Evolutionary conservation across 2,113 vertebrate genomes (phyloP).

Genomic region (Nipponia nippon): DNA sequence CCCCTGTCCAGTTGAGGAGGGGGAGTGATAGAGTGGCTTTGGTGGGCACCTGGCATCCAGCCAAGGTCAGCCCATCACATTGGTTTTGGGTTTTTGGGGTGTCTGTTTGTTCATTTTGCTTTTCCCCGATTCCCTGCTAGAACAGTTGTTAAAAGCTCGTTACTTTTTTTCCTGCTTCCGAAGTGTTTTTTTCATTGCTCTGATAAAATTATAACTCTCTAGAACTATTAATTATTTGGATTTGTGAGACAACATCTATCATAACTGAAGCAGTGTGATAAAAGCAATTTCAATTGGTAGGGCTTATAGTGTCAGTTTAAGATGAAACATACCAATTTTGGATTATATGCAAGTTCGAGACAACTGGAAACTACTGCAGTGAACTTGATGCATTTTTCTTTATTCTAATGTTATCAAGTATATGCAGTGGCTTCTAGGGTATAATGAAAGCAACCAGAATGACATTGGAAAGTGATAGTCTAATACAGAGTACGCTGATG

Average conservation of each 20-base stretch:
- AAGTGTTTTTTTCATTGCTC: not conserved
- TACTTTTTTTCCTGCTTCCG: not conserved
- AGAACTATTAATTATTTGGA: not conserved
- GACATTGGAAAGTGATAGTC: not conserved
- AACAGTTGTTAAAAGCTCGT: not conserved
- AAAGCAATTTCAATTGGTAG: not conserved
- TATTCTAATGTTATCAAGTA: not conserved
- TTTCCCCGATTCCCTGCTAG: not conserved
- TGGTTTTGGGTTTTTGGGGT: not conserved
- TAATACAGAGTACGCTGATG: not conserved
- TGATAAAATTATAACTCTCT: not conserved
- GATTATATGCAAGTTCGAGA: not conserved
- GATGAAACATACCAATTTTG: not conserved
- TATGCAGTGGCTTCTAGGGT: not conserved
- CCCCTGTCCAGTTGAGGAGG: too few relatives aligned
- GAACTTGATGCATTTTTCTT: not conserved
- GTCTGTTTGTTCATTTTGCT: not conserved
- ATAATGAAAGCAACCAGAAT: not conserved
- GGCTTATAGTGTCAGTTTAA: not conserved
- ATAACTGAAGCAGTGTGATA: not conserved
- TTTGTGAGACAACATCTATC: not conserved
- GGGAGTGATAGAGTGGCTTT: too few relatives aligned
- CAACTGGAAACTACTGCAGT: not conserved
- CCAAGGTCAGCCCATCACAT: too few relatives aligned
- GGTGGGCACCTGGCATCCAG: too few relatives aligned